phyloP scores from a whole-genome alignment of 2,797 vertebrate genomes.

The Alcedo quadribrachys region DNA sequence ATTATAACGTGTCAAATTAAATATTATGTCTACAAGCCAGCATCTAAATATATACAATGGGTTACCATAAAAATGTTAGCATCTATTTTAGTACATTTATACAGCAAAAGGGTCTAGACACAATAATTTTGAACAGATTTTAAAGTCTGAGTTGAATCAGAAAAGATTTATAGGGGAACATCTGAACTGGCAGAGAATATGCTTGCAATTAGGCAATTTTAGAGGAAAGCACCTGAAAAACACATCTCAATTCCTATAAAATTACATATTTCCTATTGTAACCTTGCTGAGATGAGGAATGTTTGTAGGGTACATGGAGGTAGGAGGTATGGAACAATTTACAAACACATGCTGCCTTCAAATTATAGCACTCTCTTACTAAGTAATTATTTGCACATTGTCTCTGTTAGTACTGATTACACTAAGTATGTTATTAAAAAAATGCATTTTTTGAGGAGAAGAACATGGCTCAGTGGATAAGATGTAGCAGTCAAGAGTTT shows the following conservation, averaged over 20 bases:
- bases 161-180: background rate
- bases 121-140: background rate
- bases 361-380: background rate
- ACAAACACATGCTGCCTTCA: conserved; percentile 15
- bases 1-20: background rate
- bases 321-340: conserved; percentile 13
- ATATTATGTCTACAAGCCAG: background rate
- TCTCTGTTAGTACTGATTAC: conserved; percentile 20
- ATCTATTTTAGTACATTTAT: background rate
- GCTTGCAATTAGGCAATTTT: background rate
- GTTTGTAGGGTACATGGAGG: background rate
- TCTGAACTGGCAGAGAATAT: background rate
- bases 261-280: background rate
- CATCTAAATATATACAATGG: background rate
- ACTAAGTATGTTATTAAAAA: background rate
- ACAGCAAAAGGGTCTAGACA: background rate
- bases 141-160: background rate
- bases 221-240: background rate
- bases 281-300: conserved; percentile 18
- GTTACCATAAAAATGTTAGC: fast-evolving
- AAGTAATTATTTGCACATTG: background rate
- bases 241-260: background rate
- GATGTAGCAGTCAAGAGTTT: too few relatives aligned
- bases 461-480: background rate
- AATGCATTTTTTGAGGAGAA: background rate